A percentile compares a stretch with the other conserved stretches of the same genome.
Conservation (phyloP, 2,797 vertebrate genomes). For the Myripristis jacobus region DNA sequence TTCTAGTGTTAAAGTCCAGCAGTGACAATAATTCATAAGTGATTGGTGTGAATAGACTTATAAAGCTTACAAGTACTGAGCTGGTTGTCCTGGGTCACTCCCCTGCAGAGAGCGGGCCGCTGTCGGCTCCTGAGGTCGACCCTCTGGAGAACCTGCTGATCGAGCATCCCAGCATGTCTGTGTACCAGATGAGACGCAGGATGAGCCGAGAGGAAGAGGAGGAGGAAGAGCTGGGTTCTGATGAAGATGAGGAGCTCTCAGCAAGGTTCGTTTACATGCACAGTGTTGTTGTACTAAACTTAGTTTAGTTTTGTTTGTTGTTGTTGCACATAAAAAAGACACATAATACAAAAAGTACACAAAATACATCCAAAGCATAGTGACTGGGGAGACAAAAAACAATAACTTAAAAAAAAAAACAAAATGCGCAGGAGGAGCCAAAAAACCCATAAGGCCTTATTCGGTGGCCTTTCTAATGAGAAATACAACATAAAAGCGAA, state of each 20-base stretch:
- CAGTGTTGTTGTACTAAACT: not conserved
- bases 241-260: conserved; percentile 71
- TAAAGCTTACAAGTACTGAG: not conserved
- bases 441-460: too few species aligned
- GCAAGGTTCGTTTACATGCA: conserved; percentile 63
- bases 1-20: not conserved
- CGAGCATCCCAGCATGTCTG: conserved; percentile 85
- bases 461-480: too few species aligned
- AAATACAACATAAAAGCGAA: too few species aligned
- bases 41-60: not conserved
- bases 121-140: conserved; percentile 56
- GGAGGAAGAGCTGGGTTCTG: conserved; percentile 58
- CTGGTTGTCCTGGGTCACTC: conserved; percentile 5
- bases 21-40: not conserved
- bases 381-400: too few species aligned
- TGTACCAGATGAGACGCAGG: conserved; percentile 77
- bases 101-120: conserved; percentile 59
- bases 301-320: too few species aligned
- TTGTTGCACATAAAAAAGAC: too few species aligned
- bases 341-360: too few species aligned
- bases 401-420: too few species aligned
- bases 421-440: too few species aligned
- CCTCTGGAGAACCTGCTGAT: conserved; percentile 84
- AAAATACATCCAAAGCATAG: too few species aligned
- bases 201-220: conserved; percentile 44